Percentiles rank a stretch among this genome's conserved stretches.
Conservation (phyloP, 2,888 invertebrate species). For the Pollenia griseotomentosa region DNA sequence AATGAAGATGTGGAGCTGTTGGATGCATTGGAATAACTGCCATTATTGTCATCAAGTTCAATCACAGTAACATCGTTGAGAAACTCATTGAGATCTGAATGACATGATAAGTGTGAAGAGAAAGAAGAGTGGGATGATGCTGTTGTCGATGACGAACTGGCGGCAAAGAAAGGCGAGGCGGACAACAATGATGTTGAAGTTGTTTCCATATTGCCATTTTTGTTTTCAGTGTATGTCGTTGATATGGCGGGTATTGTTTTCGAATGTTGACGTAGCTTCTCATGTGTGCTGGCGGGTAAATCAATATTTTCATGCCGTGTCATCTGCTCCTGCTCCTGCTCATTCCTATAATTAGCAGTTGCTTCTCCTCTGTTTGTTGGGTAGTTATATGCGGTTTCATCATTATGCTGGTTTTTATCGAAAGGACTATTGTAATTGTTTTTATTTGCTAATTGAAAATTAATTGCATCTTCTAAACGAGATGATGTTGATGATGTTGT, state of each 20-base stretch:
- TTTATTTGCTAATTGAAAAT: slow-evolving; percentile 67
- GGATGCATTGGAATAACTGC: slow-evolving; percentile 40
- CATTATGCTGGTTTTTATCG: slow-evolving; percentile 31
- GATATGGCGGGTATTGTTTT: slow-evolving; percentile 57
- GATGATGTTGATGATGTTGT: slow-evolving; percentile 24
- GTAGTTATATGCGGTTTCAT: slow-evolving; percentile 32
- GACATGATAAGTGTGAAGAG: slow-evolving; percentile 68
- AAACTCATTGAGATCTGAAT: slow-evolving; percentile 75
- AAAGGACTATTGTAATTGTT: slow-evolving; percentile 43
- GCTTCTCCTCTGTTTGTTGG: slow-evolving; percentile 15
- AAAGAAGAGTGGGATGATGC: not conserved
- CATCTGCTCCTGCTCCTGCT: slow-evolving; percentile 31
- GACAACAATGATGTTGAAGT: slow-evolving; percentile 28
- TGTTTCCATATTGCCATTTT: slow-evolving; percentile 60
- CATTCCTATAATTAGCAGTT: not conserved
- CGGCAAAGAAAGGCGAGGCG: not conserved
- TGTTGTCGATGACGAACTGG: slow-evolving; percentile 5
- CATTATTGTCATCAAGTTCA: slow-evolving; percentile 68
- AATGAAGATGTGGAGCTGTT: slow-evolving; percentile 24
- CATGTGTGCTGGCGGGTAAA: slow-evolving; percentile 61
- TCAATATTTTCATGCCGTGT: slow-evolving; percentile 64
- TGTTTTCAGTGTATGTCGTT: slow-evolving; percentile 47
- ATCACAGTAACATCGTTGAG: slow-evolving; percentile 75
- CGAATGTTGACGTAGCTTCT: slow-evolving; percentile 44
- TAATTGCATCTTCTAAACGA: slow-evolving; percentile 53